Percentiles rank a stretch among this genome's conserved stretches.
These are phyloP conservation scores for Eurois occulta DNA, from an alignment of 2,888 invertebrate species.

Conservation along the genomic window DNA sequence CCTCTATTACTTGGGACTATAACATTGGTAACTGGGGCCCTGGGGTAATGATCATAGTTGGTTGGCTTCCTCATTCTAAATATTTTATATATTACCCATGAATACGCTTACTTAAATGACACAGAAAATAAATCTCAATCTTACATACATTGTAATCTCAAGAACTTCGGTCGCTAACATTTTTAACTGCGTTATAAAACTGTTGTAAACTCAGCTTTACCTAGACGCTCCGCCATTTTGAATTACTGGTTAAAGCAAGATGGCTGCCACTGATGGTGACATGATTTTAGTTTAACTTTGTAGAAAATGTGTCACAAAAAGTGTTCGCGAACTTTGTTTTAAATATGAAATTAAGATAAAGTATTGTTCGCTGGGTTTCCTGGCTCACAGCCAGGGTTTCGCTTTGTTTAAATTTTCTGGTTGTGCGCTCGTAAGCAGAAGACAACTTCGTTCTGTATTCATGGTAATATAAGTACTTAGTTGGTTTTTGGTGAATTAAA, in stretches of 20 bases:
- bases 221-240: constrained; percentile 65
- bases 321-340: constrained; percentile 44
- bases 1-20: background rate
- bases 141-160: constrained; percentile 34
- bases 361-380: constrained; percentile 34
- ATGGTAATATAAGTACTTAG: constrained; percentile 10
- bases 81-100: background rate
- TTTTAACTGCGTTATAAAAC: constrained; percentile 66
- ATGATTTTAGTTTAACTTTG: constrained; percentile 52
- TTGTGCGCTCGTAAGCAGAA: constrained; percentile 28
- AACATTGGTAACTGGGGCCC: background rate
- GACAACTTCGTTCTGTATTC: constrained; percentile 34
- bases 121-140: constrained; percentile 12
- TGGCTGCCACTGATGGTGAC: constrained; percentile 58
- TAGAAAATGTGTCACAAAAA: constrained; percentile 56
- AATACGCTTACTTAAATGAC: constrained; percentile 12
- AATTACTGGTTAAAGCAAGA: constrained; percentile 65
- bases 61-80: background rate
- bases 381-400: constrained; percentile 45
- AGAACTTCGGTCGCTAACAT: constrained; percentile 22
- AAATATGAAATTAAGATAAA: constrained; percentile 61
- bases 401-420: constrained; percentile 55
- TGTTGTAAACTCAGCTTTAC: constrained; percentile 52
- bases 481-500: constrained; percentile 2
- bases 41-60: background rate